phyloP scores from a whole-genome alignment of 2,888 invertebrate species.

The Leptogaster cylindrica region DNA sequence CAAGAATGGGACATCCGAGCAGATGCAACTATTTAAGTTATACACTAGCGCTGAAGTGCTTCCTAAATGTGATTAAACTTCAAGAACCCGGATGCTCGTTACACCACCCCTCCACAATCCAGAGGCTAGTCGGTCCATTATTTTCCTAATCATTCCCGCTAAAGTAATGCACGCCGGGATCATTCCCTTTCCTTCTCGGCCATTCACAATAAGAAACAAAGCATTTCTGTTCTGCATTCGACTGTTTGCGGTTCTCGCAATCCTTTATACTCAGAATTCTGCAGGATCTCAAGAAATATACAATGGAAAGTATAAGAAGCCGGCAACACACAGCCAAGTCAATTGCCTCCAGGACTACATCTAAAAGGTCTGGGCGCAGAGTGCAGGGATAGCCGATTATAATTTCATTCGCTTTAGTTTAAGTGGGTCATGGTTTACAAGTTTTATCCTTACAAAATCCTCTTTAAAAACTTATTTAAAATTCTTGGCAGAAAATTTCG shows the following conservation, averaged over 20 bases:
- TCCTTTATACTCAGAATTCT: constrained; percentile 10
- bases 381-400: background rate
- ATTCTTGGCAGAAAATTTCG: constrained; percentile 21
- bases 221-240: background rate
- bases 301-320: background rate
- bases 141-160: too few relatives aligned
- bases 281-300: background rate
- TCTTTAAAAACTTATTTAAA: constrained; percentile 11
- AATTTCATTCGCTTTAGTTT: constrained; percentile 1
- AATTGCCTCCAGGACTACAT: background rate
- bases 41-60: background rate
- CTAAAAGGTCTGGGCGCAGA: too few relatives aligned
- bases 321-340: background rate
- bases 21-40: background rate
- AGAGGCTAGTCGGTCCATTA: too few relatives aligned
- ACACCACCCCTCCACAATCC: too few relatives aligned
- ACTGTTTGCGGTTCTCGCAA: background rate
- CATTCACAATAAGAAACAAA: too few relatives aligned
- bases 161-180: too few relatives aligned
- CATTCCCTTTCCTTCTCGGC: too few relatives aligned
- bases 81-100: background rate
- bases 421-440: constrained; percentile 18
- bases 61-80: background rate
- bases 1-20: background rate
- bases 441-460: background rate